Conservation (phyloP, 2,888 invertebrate genomes). For the Amblyjoppa proteus region DNA sequence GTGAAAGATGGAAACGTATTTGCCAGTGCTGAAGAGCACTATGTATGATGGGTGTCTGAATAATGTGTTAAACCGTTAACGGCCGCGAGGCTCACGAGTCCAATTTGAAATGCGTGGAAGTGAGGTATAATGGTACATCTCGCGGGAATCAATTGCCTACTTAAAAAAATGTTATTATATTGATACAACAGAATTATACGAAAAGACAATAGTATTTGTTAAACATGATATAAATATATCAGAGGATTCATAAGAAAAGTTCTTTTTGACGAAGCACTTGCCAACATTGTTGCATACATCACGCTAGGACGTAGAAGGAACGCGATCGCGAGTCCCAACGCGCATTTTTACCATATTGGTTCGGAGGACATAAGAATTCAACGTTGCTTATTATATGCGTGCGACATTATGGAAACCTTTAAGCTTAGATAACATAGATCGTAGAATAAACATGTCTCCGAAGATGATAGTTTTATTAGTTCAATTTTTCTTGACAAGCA, state of each 20-base stretch:
- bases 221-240: constrained; percentile 36
- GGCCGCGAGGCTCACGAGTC: neutral
- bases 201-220: constrained; percentile 64
- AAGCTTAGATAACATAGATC: constrained; percentile 23
- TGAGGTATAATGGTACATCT: neutral
- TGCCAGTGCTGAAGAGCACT: neutral
- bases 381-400: constrained; percentile 4
- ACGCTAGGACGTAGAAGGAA: constrained; percentile 15
- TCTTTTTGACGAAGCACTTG: constrained; percentile 27
- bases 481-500: constrained; percentile 1
- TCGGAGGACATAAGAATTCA: neutral
- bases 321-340: constrained; percentile 8
- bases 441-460: constrained; percentile 4
- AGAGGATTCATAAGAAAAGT: constrained; percentile 24
- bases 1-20: constrained; percentile 18
- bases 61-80: neutral
- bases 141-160: constrained; percentile 32
- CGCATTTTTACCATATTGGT: constrained; percentile 6
- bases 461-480: constrained; percentile 29
- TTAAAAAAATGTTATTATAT: constrained; percentile 48
- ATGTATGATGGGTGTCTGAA: constrained; percentile 1
- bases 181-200: constrained; percentile 40
- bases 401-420: neutral
- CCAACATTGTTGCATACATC: constrained; percentile 29
- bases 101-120: neutral